Evolutionary conservation across 2,888 invertebrate species (phyloP).

Genomic region (Calliphora vomitoria): DNA sequence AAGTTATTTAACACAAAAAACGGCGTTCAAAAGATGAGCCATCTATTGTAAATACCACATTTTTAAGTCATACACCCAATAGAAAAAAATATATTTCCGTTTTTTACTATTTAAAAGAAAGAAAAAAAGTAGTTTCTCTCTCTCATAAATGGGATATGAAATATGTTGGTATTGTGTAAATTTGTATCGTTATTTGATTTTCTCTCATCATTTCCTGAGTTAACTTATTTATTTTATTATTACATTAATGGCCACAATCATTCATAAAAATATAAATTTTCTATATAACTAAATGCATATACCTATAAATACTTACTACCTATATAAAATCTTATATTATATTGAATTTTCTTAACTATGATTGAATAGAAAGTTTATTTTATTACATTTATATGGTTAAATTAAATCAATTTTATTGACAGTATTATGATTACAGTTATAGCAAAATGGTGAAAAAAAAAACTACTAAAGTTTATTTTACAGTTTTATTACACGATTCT

Average conservation of each 20-base stretch:
- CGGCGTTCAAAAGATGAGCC: no score
- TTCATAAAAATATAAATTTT: background rate
- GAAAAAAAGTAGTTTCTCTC: no score
- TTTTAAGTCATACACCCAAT: no score
- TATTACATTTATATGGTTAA: background rate
- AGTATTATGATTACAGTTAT: background rate
- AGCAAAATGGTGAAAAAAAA: background rate
- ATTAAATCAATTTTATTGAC: constrained; percentile 2
- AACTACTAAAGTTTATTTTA: background rate
- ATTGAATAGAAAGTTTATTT: constrained; percentile 49
- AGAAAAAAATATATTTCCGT: no score
- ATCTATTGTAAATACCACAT: no score
- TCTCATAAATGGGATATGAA: background rate
- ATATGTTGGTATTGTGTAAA: background rate
- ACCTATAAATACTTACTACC: no score
- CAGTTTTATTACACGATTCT: background rate
- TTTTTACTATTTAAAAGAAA: no score
- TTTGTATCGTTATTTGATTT: constrained; percentile 2
- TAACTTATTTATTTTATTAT: background rate
- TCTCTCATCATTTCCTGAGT: background rate
- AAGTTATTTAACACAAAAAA: no score
- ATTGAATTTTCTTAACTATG: constrained; percentile 44
- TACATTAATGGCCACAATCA: background rate
- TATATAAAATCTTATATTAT: background rate
- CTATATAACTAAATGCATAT: constrained; percentile 3